Evolutionary conservation across 2,113 vertebrate species (phyloP).

Genomic region (Struthio camelus): DNA sequence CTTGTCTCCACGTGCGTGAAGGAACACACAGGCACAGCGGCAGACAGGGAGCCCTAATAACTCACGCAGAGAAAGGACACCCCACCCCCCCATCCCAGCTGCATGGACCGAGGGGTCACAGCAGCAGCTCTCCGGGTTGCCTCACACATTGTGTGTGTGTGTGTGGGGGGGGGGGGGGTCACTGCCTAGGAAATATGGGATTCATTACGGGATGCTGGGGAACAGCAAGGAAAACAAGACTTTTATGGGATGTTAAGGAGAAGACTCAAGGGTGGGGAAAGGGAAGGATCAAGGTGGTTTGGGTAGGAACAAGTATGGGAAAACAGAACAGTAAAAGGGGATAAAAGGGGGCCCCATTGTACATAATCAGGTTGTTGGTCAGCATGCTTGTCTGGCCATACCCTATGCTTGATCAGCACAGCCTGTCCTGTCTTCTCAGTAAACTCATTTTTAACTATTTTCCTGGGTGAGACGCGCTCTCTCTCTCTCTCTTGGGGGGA

Average conservation of each 20-base stretch:
- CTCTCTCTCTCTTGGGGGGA: too few species aligned
- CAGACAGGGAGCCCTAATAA: rapidly evolving
- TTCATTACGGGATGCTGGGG: rapidly evolving
- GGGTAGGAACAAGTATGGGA: not conserved
- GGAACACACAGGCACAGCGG: not conserved
- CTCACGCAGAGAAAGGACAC: not conserved
- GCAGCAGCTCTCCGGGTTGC: too few species aligned
- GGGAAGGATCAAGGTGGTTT: rapidly evolving
- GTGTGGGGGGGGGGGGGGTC: too few species aligned
- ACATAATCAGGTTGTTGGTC: not conserved
- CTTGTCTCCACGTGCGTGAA: too few species aligned
- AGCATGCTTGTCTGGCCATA: not conserved
- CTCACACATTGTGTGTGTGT: too few species aligned
- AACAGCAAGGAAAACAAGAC: not conserved
- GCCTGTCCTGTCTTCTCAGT: too few species aligned
- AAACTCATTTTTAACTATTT: not conserved
- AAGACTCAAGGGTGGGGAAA: not conserved
- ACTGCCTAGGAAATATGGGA: not conserved
- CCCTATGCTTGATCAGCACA: rapidly evolving
- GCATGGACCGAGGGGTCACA: too few species aligned
- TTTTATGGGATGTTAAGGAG: not conserved
- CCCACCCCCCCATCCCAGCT: not conserved
- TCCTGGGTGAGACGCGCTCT: rapidly evolving
- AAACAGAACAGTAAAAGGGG: not conserved
- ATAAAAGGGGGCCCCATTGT: not conserved